Base-by-base conservation (phyloP, 2,113 vertebrate species). In the Tautogolabrus adspersus region DNA sequence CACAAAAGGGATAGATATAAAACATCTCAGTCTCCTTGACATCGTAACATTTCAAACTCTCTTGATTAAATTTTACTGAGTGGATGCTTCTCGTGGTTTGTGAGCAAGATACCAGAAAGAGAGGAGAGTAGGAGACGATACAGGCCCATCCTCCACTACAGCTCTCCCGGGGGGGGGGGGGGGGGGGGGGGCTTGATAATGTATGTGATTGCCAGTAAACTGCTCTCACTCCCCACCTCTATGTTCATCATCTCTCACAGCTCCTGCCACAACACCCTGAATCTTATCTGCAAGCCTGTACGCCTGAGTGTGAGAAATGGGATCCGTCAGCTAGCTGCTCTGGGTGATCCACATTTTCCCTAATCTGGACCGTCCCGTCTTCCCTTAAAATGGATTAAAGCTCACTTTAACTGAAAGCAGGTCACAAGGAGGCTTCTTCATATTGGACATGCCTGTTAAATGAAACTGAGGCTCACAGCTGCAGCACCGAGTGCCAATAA, bases 281-380 rank as follows among this genome's bases (percentile, higher is more conserved):
- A 89, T 91, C 88, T 90, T 90, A 93, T 92, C 92, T 81, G 65
- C 79, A 77, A 69, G 55, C 66, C 61, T 62, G 80, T 71, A 63
- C 40, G 77, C 54, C 57, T 63, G 79, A 74, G 67, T 86, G 86
- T 76, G 79, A 82, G 84, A 84, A 86, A 90, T 86, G 84, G 72
- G 84, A 77, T 89, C 81, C 82, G 83, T 92, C 89, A 82, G 85
- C 69, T 62, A 38, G 58, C 81, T 75, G 81, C 83, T 85, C 21
- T 30, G 83, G 74, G 83, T 87, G 79, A 86, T 86, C 86, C 77
- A 74, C 82, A 88, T 88, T 90, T 52, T 81, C 74, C 82, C 82
- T 88, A 84, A 91, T 89, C 86, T 82, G 70, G 61, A 76, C 78
- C 70, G 21, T 77, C 82, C 88, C 42, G 59, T 78, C 84, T 85